Evolutionary conservation across 2,888 invertebrate species (phyloP), one percentile per base, ranked within the genome.

Genomic region (Pseudococcus longispinus): DNA sequence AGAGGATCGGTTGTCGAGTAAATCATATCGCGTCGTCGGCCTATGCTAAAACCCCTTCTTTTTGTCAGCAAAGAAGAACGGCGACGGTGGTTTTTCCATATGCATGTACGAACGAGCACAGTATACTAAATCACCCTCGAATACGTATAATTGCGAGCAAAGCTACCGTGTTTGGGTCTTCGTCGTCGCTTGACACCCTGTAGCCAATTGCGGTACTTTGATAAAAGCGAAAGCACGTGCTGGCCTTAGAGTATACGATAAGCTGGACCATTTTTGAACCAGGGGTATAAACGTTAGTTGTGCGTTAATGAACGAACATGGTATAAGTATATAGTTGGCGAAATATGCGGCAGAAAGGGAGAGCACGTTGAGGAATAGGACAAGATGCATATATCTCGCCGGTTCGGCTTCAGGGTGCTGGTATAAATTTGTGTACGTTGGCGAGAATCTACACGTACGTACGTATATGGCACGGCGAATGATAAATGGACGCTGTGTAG

Each of bases 191-290:
- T 29, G 70, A 29, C 29, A 70, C 29, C 29, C 13, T 70, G 70
- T 65, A 65, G 70, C 70, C 29, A 32, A 70, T 70, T 70, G 70
- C 70, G 70, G 70, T 70, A 18, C 20, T 70, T 18, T 18, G 70
- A 70, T 70, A 70, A 70, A 70, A 37, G 70, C 29, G 29, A 70
- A 29, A 70, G 70, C 70, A 70, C 70, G 70, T 70, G 70, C 70
- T 70, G 18, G 70, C 18, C 23, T 20, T 6, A 11, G 60, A 60
- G 20, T 23, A 9, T n/a, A 29, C 70, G 70, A 70, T 70, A 70
- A 70, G 29, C 29, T 5, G 70, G 70, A 70, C 15, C 29, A 29
- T 70, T 70, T 70, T 70, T 70, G 70, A 23, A 65, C 15, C 44
- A 44, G 44, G 44, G 44, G 23, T 9, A 11, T 26, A 60, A 2